Conservation (phyloP, 2,113 vertebrate genomes). For the Thermophis baileyi region DNA sequence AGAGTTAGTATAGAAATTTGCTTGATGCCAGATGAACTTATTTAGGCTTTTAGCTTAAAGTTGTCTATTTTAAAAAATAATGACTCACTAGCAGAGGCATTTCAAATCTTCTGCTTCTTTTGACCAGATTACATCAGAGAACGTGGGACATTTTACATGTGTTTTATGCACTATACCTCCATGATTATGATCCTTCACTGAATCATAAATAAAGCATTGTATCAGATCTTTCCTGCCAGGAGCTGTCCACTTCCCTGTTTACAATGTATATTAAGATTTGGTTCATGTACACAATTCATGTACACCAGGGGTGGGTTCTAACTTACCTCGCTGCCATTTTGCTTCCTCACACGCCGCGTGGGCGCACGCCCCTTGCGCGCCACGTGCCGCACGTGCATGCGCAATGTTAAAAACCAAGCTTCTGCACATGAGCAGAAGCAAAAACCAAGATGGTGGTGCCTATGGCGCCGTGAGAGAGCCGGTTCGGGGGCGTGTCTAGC, state of each 20-base stretch:
- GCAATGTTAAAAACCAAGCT: too few relatives aligned
- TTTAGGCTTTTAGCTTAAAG: neutral
- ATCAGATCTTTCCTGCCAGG: neutral
- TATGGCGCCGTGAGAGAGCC: too few relatives aligned
- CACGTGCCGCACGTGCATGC: too few relatives aligned
- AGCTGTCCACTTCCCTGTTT: neutral
- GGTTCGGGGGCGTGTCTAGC: too few relatives aligned
- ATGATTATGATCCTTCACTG: neutral
- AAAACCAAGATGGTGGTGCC: too few relatives aligned
- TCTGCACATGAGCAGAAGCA: too few relatives aligned
- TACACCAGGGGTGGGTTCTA: too few relatives aligned
- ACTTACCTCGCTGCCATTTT: too few relatives aligned
- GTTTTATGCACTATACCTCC: neutral
- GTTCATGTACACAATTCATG: neutral
- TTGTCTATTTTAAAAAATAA: neutral
- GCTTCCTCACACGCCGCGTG: too few relatives aligned
- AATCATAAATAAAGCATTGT: neutral
- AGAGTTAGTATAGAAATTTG: neutral
- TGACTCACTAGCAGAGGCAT: neutral
- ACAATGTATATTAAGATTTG: neutral
- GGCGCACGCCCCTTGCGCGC: too few relatives aligned
- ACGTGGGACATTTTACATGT: neutral
- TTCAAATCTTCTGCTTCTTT: neutral
- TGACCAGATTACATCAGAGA: neutral
- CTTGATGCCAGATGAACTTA: neutral